phyloP scores from a whole-genome alignment of 2,888 invertebrate species.

The Nomada lathburiana region DNA sequence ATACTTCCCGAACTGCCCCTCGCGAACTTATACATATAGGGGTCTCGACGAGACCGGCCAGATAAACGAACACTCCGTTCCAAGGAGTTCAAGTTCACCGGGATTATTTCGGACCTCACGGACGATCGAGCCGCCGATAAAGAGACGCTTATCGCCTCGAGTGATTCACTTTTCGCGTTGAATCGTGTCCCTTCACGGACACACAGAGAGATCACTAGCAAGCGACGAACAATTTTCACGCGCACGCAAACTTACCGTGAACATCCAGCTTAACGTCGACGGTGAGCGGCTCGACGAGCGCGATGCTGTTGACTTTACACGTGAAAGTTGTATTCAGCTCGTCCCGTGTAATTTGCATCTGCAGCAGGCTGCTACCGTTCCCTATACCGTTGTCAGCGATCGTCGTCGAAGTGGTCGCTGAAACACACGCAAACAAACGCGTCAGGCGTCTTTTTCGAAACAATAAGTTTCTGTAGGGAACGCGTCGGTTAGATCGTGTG shows the following conservation, averaged over 20 bases:
- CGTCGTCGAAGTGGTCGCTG: slow-evolving; percentile 86
- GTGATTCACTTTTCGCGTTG: slow-evolving; percentile 38
- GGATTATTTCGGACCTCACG: slow-evolving; percentile 37
- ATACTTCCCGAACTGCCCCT: slow-evolving; percentile 12
- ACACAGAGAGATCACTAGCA: background rate
- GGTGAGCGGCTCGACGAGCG: slow-evolving; percentile 87
- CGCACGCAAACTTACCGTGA: slow-evolving; percentile 87
- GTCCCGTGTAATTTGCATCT: slow-evolving; percentile 88
- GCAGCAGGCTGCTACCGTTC: slow-evolving; percentile 88
- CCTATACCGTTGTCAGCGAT: slow-evolving; percentile 87
- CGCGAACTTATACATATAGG: background rate
- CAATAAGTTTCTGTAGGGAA: background rate
- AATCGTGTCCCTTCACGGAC: slow-evolving; percentile 2
- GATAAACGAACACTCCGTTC: slow-evolving; percentile 33
- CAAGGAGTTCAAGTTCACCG: slow-evolving; percentile 14
- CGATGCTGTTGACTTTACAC: slow-evolving; percentile 90
- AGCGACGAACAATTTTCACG: background rate
- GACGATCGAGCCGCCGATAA: slow-evolving; percentile 42
- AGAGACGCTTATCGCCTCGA: slow-evolving; percentile 40
- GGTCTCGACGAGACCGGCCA: slow-evolving; percentile 17
- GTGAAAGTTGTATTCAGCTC: slow-evolving; percentile 90
- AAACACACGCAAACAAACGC: slow-evolving; percentile 49
- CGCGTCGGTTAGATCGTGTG: background rate
- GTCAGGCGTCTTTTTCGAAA: background rate
- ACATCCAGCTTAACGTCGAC: slow-evolving; percentile 89